Evolutionary conservation across 2,888 invertebrate species (phyloP), one percentile per base, ranked within the genome.

Genomic region (Sinopyrophorus schimmeli): DNA sequence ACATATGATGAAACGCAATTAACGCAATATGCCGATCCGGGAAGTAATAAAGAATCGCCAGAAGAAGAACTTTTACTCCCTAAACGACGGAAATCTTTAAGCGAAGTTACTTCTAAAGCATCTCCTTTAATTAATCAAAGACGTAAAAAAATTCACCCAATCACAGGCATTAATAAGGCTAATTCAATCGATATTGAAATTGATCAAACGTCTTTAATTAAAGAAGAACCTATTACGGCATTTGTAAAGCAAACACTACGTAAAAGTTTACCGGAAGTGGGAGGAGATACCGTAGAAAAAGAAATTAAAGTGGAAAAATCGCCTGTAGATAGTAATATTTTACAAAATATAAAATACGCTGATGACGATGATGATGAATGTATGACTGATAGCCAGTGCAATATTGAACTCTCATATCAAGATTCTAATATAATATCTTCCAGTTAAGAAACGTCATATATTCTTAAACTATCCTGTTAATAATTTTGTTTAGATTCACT

Each of bases 291-390:
- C 4, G 65, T 76, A 24, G 86, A 85, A 65, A 82, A 87, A 62
- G 81, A 86, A 37, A 84, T 81, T 1, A 79, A 77, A n/a, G 77
- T 80, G 0, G 82, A 84, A 60, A 87, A 87, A 65, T 83, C 82
- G 0, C 79, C 77, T 48, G 64, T 82, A 6, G 80, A 80, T 61
- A 76, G 80, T 54, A 75, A 79, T 32, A 79, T 80, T 58, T 73
- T 83, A 41, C 80, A 80, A 39, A 86, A 86, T 58, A 81, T 87
- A 32, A 83, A 80, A 63, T 88, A 83, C 66, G 88, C 83, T 4
- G 87, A 88, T 62, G 87, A 87, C 20, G 81, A 80, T 57, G 82
- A 81, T 1, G 81, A 81, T 1, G 72, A 37, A 20, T 34, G 28
- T 15, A 42, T 26, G 43, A 61, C 55, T 52, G 68, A 64, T 53